These are phyloP conservation scores for Serripes groenlandicus DNA, from an alignment of 2,888 invertebrate species.

Conservation along the genomic window DNA sequence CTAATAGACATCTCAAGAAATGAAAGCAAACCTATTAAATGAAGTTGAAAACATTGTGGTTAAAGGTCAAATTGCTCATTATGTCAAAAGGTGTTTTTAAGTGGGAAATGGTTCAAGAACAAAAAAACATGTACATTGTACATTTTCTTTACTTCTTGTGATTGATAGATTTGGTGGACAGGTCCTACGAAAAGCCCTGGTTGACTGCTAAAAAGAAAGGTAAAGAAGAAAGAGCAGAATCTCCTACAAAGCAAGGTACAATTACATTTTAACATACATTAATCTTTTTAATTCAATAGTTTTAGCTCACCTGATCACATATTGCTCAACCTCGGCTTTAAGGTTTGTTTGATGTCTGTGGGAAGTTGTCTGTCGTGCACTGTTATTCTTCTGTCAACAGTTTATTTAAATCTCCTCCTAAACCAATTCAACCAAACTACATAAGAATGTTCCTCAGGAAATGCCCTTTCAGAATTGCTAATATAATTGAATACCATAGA, in stretches of 20 bases:
- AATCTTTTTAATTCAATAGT: neutral
- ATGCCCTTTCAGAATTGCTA: too few species aligned
- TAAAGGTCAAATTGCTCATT: neutral
- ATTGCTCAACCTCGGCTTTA: too few species aligned
- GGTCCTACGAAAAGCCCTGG: constrained; percentile 81
- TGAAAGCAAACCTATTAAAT: too few species aligned
- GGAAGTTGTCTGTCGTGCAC: too few species aligned
- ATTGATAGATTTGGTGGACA: constrained; percentile 62
- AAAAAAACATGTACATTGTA: neutral
- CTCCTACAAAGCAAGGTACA: constrained; percentile 29
- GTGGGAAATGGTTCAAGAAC: neutral
- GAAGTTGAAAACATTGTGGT: neutral
- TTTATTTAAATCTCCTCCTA: too few species aligned
- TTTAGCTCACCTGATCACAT: too few species aligned
- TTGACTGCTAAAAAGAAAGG: constrained; percentile 67
- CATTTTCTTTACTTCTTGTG: neutral
- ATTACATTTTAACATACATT: neutral
- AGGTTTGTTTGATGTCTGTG: too few species aligned
- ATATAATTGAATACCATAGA: too few species aligned
- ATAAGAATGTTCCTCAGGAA: too few species aligned
- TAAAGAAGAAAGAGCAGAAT: constrained; percentile 45
- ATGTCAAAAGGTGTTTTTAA: neutral
- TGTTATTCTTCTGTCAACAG: too few species aligned
- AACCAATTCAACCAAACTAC: too few species aligned
- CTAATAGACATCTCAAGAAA: neutral